Conservation (phyloP, 2,113 vertebrate genomes). For the Micromys minutus region DNA sequence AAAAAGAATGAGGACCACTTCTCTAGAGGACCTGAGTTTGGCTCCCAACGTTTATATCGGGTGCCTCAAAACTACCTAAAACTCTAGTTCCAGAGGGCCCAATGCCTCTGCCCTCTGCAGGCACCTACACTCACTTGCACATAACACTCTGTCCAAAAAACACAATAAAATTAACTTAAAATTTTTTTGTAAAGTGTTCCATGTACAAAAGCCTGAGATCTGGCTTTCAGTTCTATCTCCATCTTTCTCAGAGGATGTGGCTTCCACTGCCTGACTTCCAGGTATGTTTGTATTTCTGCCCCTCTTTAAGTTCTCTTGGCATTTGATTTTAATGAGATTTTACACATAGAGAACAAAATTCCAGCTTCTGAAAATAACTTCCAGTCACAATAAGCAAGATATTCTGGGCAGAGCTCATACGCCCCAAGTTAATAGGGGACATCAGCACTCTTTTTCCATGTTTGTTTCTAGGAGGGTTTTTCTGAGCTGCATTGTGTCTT, state of each 20-base stretch:
- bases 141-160: neutral
- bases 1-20: neutral
- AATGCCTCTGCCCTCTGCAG: too few relatives aligned
- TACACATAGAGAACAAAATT: neutral
- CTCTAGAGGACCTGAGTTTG: neutral
- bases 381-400: slow-evolving; percentile 64
- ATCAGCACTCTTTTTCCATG: neutral
- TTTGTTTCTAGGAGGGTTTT: slow-evolving; percentile 56
- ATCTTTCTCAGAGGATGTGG: neutral
- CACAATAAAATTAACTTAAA: neutral
- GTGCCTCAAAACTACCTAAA: too few relatives aligned
- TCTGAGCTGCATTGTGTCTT: slow-evolving; percentile 14
- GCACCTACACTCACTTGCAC: too few relatives aligned
- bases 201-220: neutral
- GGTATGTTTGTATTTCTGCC: neutral
- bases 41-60: neutral
- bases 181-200: neutral
- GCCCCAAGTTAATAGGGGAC: slow-evolving; percentile 41
- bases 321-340: slow-evolving; percentile 52
- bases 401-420: slow-evolving; percentile 25
- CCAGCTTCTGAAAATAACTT: slow-evolving; percentile 70
- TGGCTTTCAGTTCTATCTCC: neutral
- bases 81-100: too few relatives aligned
- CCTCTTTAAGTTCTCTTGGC: slow-evolving; percentile 48
- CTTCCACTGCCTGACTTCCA: neutral